Conservation (phyloP, 2,113 vertebrate species). For the Beaufortia kweichowensis region DNA sequence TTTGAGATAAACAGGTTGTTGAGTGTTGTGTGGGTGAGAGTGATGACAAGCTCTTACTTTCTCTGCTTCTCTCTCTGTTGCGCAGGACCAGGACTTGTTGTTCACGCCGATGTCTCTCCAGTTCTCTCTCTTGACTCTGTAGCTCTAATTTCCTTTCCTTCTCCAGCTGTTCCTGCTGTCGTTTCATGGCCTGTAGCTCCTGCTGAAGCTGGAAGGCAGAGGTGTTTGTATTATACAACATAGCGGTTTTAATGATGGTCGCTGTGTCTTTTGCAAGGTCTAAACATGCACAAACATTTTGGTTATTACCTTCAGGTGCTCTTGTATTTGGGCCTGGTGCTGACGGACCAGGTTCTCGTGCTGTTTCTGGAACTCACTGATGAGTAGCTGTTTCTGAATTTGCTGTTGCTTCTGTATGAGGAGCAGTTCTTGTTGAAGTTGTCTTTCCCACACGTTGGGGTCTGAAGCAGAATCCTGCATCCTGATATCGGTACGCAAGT, state of each 20-base stretch:
- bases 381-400: conserved; percentile 96
- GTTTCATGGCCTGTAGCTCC: conserved; percentile 96
- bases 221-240: not conserved
- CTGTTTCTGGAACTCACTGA: conserved; percentile 98
- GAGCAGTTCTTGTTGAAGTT: conserved; percentile 94
- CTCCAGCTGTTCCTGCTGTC: conserved; percentile 94
- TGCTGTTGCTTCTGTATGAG: conserved; percentile 98
- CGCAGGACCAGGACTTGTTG: conserved; percentile 87
- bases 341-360: conserved; percentile 96
- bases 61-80: conserved; percentile 91
- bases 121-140: conserved; percentile 92
- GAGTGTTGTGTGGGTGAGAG: conserved; percentile 24
- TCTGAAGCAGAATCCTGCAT: conserved; percentile 91
- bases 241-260: no score
- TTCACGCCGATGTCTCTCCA: conserved; percentile 89
- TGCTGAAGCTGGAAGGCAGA: conserved; percentile 89
- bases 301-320: conserved; percentile 93
- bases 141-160: conserved; percentile 96
- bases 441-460: conserved; percentile 87
- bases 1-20: not conserved
- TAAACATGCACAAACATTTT: no score
- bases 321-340: conserved; percentile 97
- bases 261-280: no score
- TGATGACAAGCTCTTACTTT: conserved; percentile 84
- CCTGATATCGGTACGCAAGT: conserved; percentile 91